Evolutionary conservation across 1,140 invertebrate species (phyloP), one percentile per base, ranked within the genome.

Genomic region (Campodea augens): DNA sequence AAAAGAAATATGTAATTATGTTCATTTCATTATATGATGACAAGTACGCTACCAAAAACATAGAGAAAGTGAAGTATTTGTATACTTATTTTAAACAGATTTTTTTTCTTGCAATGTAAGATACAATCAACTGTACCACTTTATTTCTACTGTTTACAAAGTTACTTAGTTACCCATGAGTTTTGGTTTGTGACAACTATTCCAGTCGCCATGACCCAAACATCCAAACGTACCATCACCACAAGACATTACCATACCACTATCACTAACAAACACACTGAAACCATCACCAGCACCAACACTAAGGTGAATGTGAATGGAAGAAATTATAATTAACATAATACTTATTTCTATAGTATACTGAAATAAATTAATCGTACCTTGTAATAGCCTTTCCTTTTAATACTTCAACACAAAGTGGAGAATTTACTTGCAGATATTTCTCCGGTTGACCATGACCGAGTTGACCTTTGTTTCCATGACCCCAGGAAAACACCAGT

Each of bases 401-500:
- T 1, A 79, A 60, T 10, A 65, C 60, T 45, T 77, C 67, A 19
- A 80, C 69, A 50, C 67, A 57, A 23, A 61, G 60, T 1, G 77
- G 77, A 51, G 67, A 66, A 27, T 64, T 59, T 45, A 61, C 59
- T 60, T 66, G 69, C 4, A 62, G 55, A n/a, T n/a, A n/a, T n/a
- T n/a, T n/a, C 48, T 70, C 65, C 5, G 67, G 55, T 27, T 68
- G 63, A 1, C 73, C 75, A 48, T 76, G 69, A 1, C 78, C 79
- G 41, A 83, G 60, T 57, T 83, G 76, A 22, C 81, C 80, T 52
- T 65, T 66, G 39, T 53, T 60, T 10, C 75, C 75, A 55, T 74
- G 68, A 23, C 81, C 81, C 80, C 78, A 84, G 3, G 72, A 68
- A 55, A 71, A 83, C 13, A 81, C 75, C 12, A 70, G 59, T 25